phyloP scores from a whole-genome alignment of 2,113 vertebrate genomes.

The Psammodynastes pulverulentus region DNA sequence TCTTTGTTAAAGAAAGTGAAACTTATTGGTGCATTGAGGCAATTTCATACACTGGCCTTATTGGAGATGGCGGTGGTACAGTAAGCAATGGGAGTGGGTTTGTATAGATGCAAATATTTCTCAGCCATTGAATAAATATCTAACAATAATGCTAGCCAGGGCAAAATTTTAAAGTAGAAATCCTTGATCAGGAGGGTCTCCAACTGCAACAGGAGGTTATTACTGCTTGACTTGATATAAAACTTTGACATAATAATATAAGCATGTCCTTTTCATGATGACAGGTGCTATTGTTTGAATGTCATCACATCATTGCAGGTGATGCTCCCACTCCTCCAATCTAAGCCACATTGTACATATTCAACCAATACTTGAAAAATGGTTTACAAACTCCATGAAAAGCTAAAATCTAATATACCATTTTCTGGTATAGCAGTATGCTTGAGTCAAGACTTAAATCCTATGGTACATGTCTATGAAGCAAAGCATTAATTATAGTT shows the following conservation, averaged over 20 bases:
- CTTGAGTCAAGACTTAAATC: background rate
- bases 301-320: background rate
- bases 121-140: background rate
- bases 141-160: background rate
- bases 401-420: background rate
- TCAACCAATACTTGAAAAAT: background rate
- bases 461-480: background rate
- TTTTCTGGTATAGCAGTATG: background rate
- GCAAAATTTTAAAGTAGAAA: background rate
- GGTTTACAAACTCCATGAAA: background rate
- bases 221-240: background rate
- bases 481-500: background rate
- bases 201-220: background rate
- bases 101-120: background rate
- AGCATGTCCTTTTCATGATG: background rate
- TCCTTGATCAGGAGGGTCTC: background rate
- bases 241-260: background rate
- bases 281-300: background rate
- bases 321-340: background rate
- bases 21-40: background rate
- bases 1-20: background rate
- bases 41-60: background rate
- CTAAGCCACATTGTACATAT: background rate
- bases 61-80: background rate
- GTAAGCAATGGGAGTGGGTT: background rate